Evolutionary conservation across 53 echinoderm and acorn worm genomes (phyloP).

Genomic region (Astropecten irregularis): DNA sequence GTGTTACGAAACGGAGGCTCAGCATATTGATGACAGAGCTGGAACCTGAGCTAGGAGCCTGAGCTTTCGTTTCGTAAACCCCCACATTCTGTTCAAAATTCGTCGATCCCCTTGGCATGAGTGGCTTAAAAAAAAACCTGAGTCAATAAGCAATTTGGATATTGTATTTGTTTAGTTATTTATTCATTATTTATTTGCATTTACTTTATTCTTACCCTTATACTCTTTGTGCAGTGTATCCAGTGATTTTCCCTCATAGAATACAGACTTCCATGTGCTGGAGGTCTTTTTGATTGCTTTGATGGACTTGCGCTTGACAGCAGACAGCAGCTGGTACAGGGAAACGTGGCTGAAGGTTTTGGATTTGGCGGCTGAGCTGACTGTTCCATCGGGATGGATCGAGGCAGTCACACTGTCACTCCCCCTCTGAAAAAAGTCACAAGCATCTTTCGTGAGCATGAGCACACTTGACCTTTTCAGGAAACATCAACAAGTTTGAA

Average conservation of each 20-base stretch:
- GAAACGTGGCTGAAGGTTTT: background rate
- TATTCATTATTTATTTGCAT: too few species aligned
- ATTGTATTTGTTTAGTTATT: too few species aligned
- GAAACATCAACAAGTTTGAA: too few species aligned
- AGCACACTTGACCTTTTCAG: too few species aligned
- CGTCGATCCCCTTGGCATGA: too few species aligned
- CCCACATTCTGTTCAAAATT: too few species aligned
- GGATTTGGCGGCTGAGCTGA: background rate
- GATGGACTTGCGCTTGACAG: constrained; percentile 18
- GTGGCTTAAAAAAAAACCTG: too few species aligned
- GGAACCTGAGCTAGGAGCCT: too few species aligned
- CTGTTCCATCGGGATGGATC: constrained; percentile 25
- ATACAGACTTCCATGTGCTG: constrained; percentile 12
- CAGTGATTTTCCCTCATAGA: constrained; percentile 24
- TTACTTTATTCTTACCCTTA: constrained; percentile 18
- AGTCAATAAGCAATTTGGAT: too few species aligned
- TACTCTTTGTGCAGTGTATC: constrained; percentile 1
- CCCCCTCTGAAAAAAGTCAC: background rate
- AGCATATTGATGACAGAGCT: too few species aligned
- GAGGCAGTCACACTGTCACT: background rate
- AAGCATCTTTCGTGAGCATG: background rate
- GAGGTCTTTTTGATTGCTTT: background rate
- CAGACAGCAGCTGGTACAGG: constrained; percentile 1
- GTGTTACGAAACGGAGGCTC: too few species aligned
- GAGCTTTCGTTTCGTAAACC: too few species aligned